phyloP scores from a whole-genome alignment of 2,113 vertebrate genomes.

The Salminus brasiliensis region DNA sequence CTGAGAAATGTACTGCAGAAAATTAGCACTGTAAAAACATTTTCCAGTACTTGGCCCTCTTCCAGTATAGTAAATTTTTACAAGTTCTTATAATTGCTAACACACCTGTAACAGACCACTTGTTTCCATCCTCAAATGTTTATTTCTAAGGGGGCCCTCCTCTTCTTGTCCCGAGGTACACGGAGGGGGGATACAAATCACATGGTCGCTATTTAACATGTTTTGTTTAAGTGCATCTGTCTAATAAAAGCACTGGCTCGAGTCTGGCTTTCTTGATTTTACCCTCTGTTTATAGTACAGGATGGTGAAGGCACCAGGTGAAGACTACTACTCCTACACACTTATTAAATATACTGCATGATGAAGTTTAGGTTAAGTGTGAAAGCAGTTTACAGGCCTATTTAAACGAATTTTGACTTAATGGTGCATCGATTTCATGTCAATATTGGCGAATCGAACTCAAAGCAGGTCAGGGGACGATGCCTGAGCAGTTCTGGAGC shows the following conservation, averaged over 20 bases:
- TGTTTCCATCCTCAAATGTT: constrained; percentile 63
- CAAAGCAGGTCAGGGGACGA: neutral
- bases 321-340: no score
- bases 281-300: neutral
- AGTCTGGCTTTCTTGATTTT: neutral
- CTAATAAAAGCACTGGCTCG: constrained; percentile 1
- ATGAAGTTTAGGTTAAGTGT: no score
- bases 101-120: constrained; percentile 75
- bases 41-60: constrained; percentile 64
- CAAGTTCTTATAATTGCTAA: constrained; percentile 77
- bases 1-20: constrained; percentile 57
- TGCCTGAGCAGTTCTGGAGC: neutral
- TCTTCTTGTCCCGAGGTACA: constrained; percentile 55
- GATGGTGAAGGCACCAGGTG: neutral
- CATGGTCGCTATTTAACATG: constrained; percentile 68
- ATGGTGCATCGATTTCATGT: no score
- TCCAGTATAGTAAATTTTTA: constrained; percentile 71
- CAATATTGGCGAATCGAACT: neutral
- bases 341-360: no score
- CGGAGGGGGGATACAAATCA: constrained; percentile 52
- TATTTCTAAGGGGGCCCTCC: constrained; percentile 65
- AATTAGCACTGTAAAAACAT: constrained; percentile 69
- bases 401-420: no score
- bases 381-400: no score
- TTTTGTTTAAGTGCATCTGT: constrained; percentile 50